Conservation (phyloP, 2,113 vertebrate species). For the Forbesichthys papilliferus region DNA sequence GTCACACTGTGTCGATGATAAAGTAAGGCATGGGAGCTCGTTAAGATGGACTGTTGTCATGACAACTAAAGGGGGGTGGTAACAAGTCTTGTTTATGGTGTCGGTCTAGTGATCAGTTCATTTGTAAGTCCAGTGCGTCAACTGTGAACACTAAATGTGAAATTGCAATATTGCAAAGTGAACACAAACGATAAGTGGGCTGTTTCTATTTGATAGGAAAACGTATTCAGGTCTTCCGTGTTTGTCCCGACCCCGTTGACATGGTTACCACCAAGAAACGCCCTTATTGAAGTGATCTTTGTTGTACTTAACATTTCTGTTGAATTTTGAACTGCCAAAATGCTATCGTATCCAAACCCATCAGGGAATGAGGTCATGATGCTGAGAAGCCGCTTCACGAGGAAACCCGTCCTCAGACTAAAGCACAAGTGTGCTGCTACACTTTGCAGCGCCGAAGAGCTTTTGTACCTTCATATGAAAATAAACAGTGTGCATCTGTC, state of each 20-base stretch:
- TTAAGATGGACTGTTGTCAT: constrained; percentile 73
- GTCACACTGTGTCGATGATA: constrained; percentile 94
- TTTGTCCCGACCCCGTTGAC: constrained; percentile 93
- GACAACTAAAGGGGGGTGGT: constrained; percentile 87
- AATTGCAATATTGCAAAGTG: constrained; percentile 81
- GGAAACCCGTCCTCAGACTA: constrained; percentile 64
- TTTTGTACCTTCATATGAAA: constrained; percentile 68
- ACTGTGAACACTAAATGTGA: constrained; percentile 91
- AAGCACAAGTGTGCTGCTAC: constrained; percentile 80
- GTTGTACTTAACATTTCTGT: constrained; percentile 69
- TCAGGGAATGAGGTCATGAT: constrained; percentile 52
- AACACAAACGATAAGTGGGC: constrained; percentile 76
- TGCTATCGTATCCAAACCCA: constrained; percentile 67
- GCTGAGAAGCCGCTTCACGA: too few species aligned
- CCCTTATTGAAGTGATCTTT: constrained; percentile 65
- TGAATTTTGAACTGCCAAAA: constrained; percentile 81
- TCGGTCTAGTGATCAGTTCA: constrained; percentile 90
- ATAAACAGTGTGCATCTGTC: constrained; percentile 70
- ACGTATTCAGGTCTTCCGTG: constrained; percentile 85
- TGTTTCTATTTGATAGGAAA: constrained; percentile 75
- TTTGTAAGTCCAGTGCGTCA: constrained; percentile 88
- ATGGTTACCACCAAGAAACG: constrained; percentile 80
- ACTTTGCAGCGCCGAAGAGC: constrained; percentile 64
- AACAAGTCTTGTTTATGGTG: constrained; percentile 81
- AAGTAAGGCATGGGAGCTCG: constrained; percentile 78